Percentiles rank a stretch among this genome's conserved stretches.
phyloP scores from a whole-genome alignment of 2,888 invertebrate species.

The Dichetophora obliterata region DNA sequence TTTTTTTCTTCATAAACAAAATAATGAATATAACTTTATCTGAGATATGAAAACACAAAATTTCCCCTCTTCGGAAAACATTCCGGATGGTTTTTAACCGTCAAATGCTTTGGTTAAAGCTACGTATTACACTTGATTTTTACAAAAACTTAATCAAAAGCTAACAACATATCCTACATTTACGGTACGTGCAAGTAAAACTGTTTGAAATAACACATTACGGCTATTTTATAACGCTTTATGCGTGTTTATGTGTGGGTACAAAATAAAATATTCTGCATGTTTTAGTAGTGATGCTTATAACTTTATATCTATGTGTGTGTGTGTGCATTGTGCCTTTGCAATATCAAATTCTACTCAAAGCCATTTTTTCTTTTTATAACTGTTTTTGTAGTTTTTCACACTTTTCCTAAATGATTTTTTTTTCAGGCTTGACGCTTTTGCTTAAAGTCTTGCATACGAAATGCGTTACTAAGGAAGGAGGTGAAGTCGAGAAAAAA shows the following conservation, averaged over 20 bases:
- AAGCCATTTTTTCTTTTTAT: constrained; percentile 27
- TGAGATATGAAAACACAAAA: too few species aligned
- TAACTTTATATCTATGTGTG: neutral
- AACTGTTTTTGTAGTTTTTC: too few species aligned
- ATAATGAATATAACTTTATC: too few species aligned
- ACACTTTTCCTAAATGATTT: neutral
- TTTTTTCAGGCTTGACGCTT: neutral
- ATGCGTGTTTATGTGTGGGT: constrained; percentile 15
- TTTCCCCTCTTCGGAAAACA: too few species aligned
- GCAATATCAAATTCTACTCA: neutral
- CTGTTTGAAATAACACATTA: constrained; percentile 37
- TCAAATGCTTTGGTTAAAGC: too few species aligned
- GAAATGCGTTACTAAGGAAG: constrained; percentile 35
- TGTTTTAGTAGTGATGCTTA: neutral
- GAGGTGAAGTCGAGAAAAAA: constrained; percentile 32
- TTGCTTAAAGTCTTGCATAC: constrained; percentile 42
- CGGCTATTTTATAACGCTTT: constrained; percentile 17
- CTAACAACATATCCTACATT: too few species aligned
- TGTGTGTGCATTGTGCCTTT: neutral
- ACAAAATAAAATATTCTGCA: neutral
- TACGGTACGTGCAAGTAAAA: neutral
- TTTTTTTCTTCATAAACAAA: too few species aligned
- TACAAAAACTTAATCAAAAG: too few species aligned
- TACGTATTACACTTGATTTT: too few species aligned
- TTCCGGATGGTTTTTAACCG: too few species aligned